Evolutionary conservation across 2,113 vertebrate genomes (phyloP).

Genomic region (Beaufortia kweichowensis): DNA sequence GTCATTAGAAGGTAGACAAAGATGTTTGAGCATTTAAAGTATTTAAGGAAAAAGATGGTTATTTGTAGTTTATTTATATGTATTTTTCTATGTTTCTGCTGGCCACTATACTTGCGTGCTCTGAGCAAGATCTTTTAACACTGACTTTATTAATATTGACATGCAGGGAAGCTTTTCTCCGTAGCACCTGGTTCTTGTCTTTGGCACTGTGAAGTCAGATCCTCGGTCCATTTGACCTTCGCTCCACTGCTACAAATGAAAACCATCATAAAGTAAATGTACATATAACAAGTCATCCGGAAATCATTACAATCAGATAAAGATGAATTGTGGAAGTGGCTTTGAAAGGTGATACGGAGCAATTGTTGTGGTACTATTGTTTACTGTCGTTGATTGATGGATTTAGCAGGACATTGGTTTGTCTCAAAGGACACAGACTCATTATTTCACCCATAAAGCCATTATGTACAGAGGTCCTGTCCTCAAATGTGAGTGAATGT

Average conservation of each 20-base stretch:
- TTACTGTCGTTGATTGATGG: not conserved
- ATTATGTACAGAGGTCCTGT: not conserved
- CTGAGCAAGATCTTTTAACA: not conserved
- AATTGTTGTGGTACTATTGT: conserved; percentile 6
- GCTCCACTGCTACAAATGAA: conserved; percentile 26
- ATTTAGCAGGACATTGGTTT: not conserved
- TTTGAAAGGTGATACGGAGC: conserved; percentile 18
- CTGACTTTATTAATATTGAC: conserved; percentile 13
- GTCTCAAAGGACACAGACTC: not conserved
- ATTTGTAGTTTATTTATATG: not conserved
- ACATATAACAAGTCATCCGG: conserved; percentile 22
- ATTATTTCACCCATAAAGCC: not conserved
- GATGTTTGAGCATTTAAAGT: no score
- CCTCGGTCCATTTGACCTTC: not conserved
- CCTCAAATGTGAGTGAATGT: no score
- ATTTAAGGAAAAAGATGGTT: no score
- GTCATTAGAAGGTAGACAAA: no score
- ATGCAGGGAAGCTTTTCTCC: not conserved
- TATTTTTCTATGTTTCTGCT: not conserved
- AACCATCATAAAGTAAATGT: conserved; percentile 11
- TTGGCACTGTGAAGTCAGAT: not conserved
- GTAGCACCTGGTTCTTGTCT: conserved; percentile 24
- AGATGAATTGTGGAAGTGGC: not conserved
- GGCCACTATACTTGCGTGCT: not conserved
- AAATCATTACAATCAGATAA: not conserved